Evolutionary conservation across 2,888 invertebrate genomes (phyloP), one percentile per base, ranked within the genome.

Genomic region (Teinopalpus imperialis): DNA sequence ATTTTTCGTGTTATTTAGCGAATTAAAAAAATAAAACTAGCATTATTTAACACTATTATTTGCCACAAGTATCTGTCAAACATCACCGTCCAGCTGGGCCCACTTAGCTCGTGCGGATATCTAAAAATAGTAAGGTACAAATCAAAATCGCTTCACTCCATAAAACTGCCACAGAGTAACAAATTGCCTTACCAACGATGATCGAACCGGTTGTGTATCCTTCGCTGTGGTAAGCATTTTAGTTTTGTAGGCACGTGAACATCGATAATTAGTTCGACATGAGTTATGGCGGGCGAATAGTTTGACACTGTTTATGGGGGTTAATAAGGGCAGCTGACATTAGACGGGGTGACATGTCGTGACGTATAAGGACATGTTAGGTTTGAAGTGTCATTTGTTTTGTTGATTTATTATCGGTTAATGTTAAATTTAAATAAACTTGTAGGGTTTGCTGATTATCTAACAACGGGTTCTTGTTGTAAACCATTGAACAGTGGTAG

Each of bases 301-400:
- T 61, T 63, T 63, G 69, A 66, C 73, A 63, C 54, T 66, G 61
- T 64, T 76, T 69, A 71, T 62, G 59, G 73, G 58, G 83, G 82
- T 82, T 81, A 82, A 82, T 72, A 72, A 74, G 81, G 81, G 70
- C 80, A 77, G 74, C 71, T 79, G 73, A 50, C 42, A 44, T 42
- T 42, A 48, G 45, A 47, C 36, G 41, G 44, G 50, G 45, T 41
- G 52, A 52, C 41, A 37, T 21, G 18, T 42, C 23, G 16, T 26
- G 31, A 36, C 41, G 23, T 18, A 12, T 21, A 34, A 13, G 13
- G 27, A 13, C 43, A 34, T 43, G 34, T 43, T 21, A 14, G 9
- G 24, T 32, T n/a, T 21, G 23, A 30, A 30, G 7, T 18, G 18
- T 39, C 54, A 51, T 56, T 51, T 48, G 39, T 53, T 54, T 45